Evolutionary conservation across 2,113 vertebrate species (phyloP).

Genomic region (Talpa occidentalis): DNA sequence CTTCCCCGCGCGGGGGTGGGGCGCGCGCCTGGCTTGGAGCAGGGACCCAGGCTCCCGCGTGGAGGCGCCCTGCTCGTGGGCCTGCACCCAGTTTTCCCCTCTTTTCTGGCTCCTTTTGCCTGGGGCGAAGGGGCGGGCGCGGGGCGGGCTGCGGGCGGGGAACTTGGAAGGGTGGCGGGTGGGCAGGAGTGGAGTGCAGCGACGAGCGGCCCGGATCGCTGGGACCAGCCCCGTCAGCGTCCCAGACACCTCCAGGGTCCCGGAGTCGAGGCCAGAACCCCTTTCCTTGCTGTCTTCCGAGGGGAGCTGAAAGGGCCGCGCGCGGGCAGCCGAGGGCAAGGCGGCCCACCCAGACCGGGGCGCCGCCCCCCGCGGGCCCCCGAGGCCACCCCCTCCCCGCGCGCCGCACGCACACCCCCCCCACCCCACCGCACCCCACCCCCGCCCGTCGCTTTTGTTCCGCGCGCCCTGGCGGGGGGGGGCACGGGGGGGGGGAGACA

Average conservation of each 20-base stretch:
- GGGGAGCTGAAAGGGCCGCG: no score
- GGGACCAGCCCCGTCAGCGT: background rate
- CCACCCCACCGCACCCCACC: background rate
- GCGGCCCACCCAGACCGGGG: background rate
- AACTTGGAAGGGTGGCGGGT: background rate
- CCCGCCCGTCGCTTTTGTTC: conserved; percentile 50
- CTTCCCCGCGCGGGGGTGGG: background rate
- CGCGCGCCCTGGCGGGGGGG: background rate
- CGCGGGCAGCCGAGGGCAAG: no score
- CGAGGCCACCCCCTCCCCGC: no score
- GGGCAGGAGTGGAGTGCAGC: background rate
- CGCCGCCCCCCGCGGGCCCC: background rate
- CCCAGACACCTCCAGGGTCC: background rate
- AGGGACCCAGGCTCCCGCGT: background rate
- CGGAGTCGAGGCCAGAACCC: background rate
- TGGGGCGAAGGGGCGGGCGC: background rate
- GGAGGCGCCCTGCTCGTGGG: background rate
- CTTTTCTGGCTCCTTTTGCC: background rate
- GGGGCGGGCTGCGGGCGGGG: background rate
- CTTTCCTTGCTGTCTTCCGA: background rate
- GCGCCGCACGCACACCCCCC: background rate
- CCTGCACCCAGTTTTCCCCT: background rate
- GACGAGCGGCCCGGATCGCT: background rate
- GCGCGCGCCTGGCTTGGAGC: background rate
- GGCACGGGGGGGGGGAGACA: background rate